phyloP scores from a whole-genome alignment of 1,140 invertebrate species.

The Drosophila bocki region DNA sequence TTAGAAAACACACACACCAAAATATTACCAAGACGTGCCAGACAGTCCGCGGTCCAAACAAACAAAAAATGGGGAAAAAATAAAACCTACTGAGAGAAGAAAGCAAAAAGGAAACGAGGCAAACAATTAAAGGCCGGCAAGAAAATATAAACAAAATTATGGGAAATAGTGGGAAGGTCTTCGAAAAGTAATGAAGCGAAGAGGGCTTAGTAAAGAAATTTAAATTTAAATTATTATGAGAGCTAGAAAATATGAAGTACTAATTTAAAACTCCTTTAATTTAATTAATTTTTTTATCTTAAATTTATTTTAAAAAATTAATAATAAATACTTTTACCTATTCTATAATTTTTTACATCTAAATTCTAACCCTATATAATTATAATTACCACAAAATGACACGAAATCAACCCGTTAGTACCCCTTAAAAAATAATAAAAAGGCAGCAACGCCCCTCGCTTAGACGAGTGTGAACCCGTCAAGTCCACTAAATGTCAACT shows the following conservation, averaged over 20 bases:
- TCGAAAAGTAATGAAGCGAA: conserved; percentile 10
- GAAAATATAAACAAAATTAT: conserved; percentile 51
- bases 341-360: not conserved
- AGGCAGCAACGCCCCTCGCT: conserved; percentile 63
- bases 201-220: conserved; percentile 7
- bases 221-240: not conserved
- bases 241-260: not conserved
- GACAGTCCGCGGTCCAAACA: conserved; percentile 44
- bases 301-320: not conserved
- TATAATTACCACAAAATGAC: conserved; percentile 18
- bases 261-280: too few relatives aligned
- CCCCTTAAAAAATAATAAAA: conserved; percentile 43
- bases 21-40: conserved; percentile 64
- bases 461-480: conserved; percentile 78
- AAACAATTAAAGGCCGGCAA: conserved; percentile 75
- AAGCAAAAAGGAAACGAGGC: conserved; percentile 45
- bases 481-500: conserved; percentile 77
- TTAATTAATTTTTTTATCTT: too few relatives aligned
- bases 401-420: conserved; percentile 28
- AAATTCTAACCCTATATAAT: not conserved
- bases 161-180: conserved; percentile 16
- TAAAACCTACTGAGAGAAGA: conserved; percentile 8
- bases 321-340: not conserved
- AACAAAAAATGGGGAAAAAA: conserved; percentile 18
- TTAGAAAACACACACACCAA: conserved; percentile 64